Base-by-base conservation (phyloP, 2,113 vertebrate species). In the Puntigrus tetrazona region DNA sequence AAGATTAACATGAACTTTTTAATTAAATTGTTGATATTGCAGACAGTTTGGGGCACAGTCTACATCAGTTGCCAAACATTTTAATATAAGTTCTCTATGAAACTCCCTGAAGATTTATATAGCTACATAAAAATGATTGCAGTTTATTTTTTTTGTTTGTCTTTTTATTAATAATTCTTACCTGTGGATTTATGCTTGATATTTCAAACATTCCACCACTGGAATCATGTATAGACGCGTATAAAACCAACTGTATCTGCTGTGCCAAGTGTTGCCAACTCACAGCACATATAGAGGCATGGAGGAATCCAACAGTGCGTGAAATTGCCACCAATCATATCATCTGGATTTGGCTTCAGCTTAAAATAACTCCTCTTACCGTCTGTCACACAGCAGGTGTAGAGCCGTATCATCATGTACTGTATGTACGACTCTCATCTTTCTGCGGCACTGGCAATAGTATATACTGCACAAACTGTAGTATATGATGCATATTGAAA, bases 261-360 rank as follows among this genome's bases (percentile, higher is more conserved):
- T 38, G 20, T 36, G 31, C 31, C 31, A 67, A 11, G 63, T 67
- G 63, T 38, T 69, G 65, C 20, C 18, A 69, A 69, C 65, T 31
- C 14, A 69, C 65, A 38, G 9, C 9, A 38, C 20, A n/a, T 38
- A 72, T 50, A 90, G 90, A 93, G 91, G 89, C 89, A 92, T 94
- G 92, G 91, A 92, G 76, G 67, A 93, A 90, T 91, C 88, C 92
- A 93, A 95, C 92, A 94, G 90, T 90, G 92, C 82, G 0, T 95
- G 94, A 94, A 95, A 96, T 94, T 95, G 90, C 93, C 86, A 73
- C 90, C 43, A 72, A 70, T 75, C 69, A 84, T 85, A 88, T 85
- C 76, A 41, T 18, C 80, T 55, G 86, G 87, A 88, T 94, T 94
- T 94, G 91, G 88, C 90, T 90, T 83, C 86, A 91, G 86, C 92